A percentile compares a stretch with the other conserved stretches of the same genome.
These are phyloP conservation scores for Pipistrellus nathusii DNA, from an alignment of 2,797 vertebrate species.

Conservation along the genomic window DNA sequence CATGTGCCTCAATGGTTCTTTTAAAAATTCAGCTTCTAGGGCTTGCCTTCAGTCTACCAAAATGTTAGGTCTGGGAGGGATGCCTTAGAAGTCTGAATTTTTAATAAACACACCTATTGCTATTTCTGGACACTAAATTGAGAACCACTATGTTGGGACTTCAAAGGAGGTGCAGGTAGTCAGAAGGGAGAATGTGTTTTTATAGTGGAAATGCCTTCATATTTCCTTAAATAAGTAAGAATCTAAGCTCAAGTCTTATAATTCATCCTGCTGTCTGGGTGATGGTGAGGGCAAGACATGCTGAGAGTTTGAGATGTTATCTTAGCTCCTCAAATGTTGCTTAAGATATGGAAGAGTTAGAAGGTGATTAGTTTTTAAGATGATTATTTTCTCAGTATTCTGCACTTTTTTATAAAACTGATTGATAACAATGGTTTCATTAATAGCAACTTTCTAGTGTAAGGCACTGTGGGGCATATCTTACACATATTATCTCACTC, in stretches of 20 bases:
- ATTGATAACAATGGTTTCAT: neutral
- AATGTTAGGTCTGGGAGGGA: neutral
- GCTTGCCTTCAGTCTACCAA: neutral
- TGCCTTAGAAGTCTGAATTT: slow-evolving; percentile 28
- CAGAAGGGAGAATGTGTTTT: neutral
- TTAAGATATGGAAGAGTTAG: neutral
- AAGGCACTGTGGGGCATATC: neutral
- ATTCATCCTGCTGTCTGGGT: neutral
- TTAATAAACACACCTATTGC: neutral
- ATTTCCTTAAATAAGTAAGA: neutral
- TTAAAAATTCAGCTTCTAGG: neutral
- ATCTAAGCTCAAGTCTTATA: neutral
- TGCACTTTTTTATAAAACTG: neutral
- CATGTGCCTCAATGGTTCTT: neutral
- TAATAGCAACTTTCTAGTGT: neutral
- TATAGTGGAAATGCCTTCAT: neutral
- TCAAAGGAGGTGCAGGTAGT: neutral
- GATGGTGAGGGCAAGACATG: neutral
- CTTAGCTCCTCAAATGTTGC: neutral
- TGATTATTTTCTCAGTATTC: slow-evolving; percentile 1
- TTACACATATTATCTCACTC: neutral
- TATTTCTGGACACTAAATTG: neutral
- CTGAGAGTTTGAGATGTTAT: neutral
- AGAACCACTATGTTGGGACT: neutral
- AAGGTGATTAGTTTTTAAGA: slow-evolving; percentile 22